Evolutionary conservation across 2,888 invertebrate species (phyloP).

Genomic region (Rhagophthalmus giganteus): DNA sequence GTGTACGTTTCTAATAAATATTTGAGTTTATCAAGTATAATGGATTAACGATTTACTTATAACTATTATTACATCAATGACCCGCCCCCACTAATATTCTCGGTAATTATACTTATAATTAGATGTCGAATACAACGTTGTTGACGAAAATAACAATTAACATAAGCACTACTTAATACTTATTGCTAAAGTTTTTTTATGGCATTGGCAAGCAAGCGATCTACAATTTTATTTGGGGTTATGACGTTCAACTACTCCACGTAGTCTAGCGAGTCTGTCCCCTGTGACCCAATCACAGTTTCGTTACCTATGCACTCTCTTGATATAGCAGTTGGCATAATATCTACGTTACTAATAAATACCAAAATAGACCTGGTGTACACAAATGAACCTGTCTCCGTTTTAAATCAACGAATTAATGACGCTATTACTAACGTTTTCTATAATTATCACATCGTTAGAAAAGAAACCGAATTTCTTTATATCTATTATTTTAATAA

Average conservation of each 20-base stretch:
- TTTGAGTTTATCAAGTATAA: too few species aligned
- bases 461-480: too few species aligned
- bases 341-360: slow-evolving; percentile 44
- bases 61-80: too few species aligned
- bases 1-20: too few species aligned
- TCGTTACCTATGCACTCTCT: slow-evolving; percentile 40
- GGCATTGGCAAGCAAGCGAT: slow-evolving; percentile 26
- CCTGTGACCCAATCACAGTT: slow-evolving; percentile 39
- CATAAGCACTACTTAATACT: too few species aligned
- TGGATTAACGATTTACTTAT: too few species aligned
- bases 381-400: slow-evolving; percentile 23
- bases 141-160: too few species aligned
- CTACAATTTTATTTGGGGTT: slow-evolving; percentile 14
- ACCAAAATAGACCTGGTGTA: slow-evolving; percentile 41
- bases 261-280: slow-evolving; percentile 40
- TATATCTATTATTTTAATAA: too few species aligned
- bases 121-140: too few species aligned
- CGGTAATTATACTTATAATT: too few species aligned
- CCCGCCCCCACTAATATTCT: too few species aligned
- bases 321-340: slow-evolving; percentile 43
- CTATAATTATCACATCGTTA: slow-evolving; percentile 13
- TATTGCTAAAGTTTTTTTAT: too few species aligned
- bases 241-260: slow-evolving; percentile 36
- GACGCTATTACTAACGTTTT: slow-evolving; percentile 7
- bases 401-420: slow-evolving; percentile 17